phyloP scores from a whole-genome alignment of 1,140 invertebrate genomes.

The Cardiocondyla obscurior region DNA sequence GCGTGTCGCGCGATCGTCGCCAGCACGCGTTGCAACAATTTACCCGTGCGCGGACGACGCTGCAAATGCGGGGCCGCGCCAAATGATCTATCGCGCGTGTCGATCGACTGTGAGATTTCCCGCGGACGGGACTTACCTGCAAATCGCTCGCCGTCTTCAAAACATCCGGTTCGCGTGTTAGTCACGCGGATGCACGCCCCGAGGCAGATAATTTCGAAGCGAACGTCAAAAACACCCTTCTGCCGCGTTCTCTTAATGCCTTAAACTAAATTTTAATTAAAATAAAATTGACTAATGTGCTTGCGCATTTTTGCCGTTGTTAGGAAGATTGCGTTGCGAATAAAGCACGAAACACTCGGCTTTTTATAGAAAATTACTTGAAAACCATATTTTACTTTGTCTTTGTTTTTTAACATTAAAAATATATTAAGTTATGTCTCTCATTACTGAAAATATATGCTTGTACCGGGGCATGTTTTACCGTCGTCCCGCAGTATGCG shows the following conservation, averaged over 20 bases:
- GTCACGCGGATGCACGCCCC: background rate
- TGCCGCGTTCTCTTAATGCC: too few species aligned
- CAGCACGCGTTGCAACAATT: slow-evolving; percentile 57
- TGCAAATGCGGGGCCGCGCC: background rate
- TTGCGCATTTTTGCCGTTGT: too few species aligned
- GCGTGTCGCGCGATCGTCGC: slow-evolving; percentile 45
- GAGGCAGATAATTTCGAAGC: background rate
- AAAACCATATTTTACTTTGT: background rate
- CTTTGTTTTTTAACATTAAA: too few species aligned
- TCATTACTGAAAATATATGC: background rate
- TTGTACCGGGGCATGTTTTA: background rate
- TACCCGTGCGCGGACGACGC: slow-evolving; percentile 40
- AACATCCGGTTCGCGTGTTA: background rate
- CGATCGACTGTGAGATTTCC: slow-evolving; percentile 41
- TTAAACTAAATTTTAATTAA: background rate
- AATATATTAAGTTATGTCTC: background rate
- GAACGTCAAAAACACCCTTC: too few species aligned
- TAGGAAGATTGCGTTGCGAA: too few species aligned
- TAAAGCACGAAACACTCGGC: too few species aligned
- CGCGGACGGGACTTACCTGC: background rate
- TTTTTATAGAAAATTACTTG: too few species aligned
- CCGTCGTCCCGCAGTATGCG: background rate
- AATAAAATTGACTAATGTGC: background rate
- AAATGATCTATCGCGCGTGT: slow-evolving; percentile 30
- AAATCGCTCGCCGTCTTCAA: background rate